Evolutionary conservation across 2,888 invertebrate genomes (phyloP).

Genomic region (Salticus scenicus): DNA sequence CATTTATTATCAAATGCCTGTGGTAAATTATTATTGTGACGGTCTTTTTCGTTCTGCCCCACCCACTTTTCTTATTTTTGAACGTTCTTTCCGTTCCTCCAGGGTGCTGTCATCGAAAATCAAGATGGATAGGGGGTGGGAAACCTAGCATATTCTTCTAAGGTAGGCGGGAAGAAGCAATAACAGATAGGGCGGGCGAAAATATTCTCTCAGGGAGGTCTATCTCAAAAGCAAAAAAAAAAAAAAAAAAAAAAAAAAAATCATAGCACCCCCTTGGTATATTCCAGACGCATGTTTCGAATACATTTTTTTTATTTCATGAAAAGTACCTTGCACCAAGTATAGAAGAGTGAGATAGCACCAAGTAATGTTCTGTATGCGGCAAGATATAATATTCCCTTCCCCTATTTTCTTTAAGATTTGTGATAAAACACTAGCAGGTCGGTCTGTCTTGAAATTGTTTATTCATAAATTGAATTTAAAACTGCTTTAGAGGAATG

Average conservation of each 20-base stretch:
- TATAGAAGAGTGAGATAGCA: background rate
- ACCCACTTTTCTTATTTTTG: background rate
- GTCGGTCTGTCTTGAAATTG: too few species aligned
- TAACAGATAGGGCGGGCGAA: slow-evolving; percentile 26
- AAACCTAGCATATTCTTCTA: background rate
- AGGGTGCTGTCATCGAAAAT: slow-evolving; percentile 63
- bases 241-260: slow-evolving; percentile 28
- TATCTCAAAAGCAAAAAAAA: slow-evolving; percentile 18
- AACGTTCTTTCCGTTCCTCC: slow-evolving; percentile 24
- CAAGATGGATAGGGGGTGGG: slow-evolving; percentile 60
- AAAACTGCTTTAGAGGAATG: too few species aligned
- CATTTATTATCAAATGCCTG: slow-evolving; percentile 57
- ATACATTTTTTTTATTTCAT: background rate
- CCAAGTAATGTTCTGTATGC: too few species aligned
- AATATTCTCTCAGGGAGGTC: slow-evolving; percentile 53
- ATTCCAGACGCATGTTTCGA: slow-evolving; percentile 36
- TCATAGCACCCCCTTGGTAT: slow-evolving; percentile 60
- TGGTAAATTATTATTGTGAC: slow-evolving; percentile 65
- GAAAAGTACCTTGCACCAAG: background rate
- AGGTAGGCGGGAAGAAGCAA: slow-evolving; percentile 23
- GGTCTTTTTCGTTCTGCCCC: slow-evolving; percentile 30
- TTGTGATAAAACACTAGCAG: too few species aligned
- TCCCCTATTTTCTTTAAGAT: too few species aligned
- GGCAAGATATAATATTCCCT: too few species aligned
- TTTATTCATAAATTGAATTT: too few species aligned